Evolutionary conservation across 1,140 invertebrate species (phyloP), one percentile per base, ranked within the genome.

Genomic region (Oryzaephilus surinamensis): DNA sequence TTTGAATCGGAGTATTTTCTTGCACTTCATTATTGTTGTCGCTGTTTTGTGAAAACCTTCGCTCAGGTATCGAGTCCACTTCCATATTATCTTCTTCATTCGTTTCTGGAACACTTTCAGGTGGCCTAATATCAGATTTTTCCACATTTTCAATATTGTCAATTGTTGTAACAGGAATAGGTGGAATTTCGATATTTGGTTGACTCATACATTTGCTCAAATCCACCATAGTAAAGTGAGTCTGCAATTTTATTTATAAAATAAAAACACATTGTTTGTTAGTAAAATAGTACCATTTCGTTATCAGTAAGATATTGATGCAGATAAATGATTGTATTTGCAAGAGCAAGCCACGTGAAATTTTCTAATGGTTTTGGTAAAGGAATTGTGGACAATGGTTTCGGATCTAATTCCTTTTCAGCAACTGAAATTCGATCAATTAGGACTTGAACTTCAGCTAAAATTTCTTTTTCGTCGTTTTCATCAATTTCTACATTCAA

Each of bases 291-390:
- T 49, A 62, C 58, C 54, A 61, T 48, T 34, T 61, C 58, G 42
- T 77, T 70, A 23, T 77, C 70, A 14, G 62, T 60, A 31, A 83
- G 73, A 50, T 76, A 74, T 20, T 74, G 66, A 56, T 84, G 79
- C 64, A 82, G 74, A 41, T 73, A 67, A 2, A 77, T 60, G 19
- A 85, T 51, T 51, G 73, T 74, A 46, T 76, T 71, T 20, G 81
- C 81, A 14, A 85, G 59, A 44, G 72, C 64, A 21, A 74, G 52
- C 82, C 82, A 87, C 15, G 70, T 70, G 40, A 65, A 69, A n/a
- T 66, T 66, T 28, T 60, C 61, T 32, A 82, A 62, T 14, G 74
- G 67, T 52, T 72, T 74, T 23, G 68, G 70, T 41, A 84, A 58
- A 31, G 65, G 65, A 24, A 83, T 62, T 41, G 71, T 57, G 13